These are phyloP conservation scores for Bucco capensis DNA, from an alignment of 2,113 vertebrate species.

Conservation along the genomic window DNA sequence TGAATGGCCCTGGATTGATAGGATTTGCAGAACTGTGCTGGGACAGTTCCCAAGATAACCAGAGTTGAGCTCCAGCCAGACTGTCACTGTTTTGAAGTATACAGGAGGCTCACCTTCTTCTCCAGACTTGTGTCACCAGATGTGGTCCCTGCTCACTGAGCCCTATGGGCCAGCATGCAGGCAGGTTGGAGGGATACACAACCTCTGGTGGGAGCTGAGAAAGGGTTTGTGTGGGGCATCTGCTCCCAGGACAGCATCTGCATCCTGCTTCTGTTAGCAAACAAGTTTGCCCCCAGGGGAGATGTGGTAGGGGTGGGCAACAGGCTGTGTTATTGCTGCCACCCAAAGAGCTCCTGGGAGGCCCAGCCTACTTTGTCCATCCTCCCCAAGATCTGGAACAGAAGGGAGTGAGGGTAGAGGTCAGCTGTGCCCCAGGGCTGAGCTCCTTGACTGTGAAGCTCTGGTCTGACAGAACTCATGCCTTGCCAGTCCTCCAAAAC, in stretches of 20 bases:
- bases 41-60: not conserved
- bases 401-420: not conserved
- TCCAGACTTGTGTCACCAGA: not conserved
- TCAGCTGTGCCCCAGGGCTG: not conserved
- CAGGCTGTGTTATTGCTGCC: not conserved
- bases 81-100: not conserved
- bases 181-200: not conserved
- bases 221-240: not conserved
- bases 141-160: accelerated
- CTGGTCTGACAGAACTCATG: not conserved
- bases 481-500: not conserved
- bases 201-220: not conserved
- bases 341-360: not conserved
- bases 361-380: not conserved
- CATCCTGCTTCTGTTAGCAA: not conserved
- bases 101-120: not conserved
- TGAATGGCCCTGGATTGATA: not conserved
- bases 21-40: not conserved
- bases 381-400: not conserved
- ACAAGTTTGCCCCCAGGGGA: accelerated
- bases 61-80: not conserved
- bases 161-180: accelerated
- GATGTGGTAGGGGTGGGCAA: not conserved
- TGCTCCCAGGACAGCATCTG: not conserved
- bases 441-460: not conserved